Evolutionary conservation across 2,888 invertebrate genomes (phyloP).

Genomic region (Pristionchus entomophagus): DNA sequence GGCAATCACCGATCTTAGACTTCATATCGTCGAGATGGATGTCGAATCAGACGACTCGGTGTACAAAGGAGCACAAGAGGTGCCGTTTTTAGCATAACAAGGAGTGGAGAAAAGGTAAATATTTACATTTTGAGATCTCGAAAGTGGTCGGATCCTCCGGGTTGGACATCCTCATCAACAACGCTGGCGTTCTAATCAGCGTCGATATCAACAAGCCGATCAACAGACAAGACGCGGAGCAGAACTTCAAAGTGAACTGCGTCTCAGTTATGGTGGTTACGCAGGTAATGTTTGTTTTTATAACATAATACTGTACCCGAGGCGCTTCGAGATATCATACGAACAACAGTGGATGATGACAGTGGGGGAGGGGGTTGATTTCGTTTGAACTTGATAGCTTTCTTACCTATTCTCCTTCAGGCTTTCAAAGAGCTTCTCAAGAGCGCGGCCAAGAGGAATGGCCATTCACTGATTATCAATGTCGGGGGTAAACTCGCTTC

Average conservation of each 20-base stretch:
- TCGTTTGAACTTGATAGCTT: too few relatives aligned
- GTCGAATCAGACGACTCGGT: not conserved
- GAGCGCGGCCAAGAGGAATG: not conserved
- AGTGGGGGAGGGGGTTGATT: too few relatives aligned
- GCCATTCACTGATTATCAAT: conserved; percentile 7
- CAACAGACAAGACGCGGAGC: not conserved
- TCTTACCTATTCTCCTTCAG: too few relatives aligned
- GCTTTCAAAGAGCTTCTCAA: not conserved
- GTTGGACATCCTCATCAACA: conserved; percentile 9
- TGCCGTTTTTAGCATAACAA: not conserved
- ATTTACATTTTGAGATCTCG: not conserved
- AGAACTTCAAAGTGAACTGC: conserved; percentile 5
- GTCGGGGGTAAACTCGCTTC: not conserved
- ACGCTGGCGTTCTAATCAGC: too few relatives aligned
- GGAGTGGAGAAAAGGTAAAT: too few relatives aligned
- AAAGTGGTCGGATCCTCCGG: not conserved
- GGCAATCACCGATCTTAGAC: not conserved
- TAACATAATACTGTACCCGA: too few relatives aligned
- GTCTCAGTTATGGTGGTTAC: not conserved
- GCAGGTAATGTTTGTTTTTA: not conserved
- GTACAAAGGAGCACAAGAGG: not conserved
- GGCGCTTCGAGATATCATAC: too few relatives aligned
- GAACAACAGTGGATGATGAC: too few relatives aligned
- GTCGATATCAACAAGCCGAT: not conserved
- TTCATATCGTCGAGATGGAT: not conserved